Evolutionary conservation across 2,888 invertebrate genomes (phyloP).

Genomic region (Drosophila diplacantha): DNA sequence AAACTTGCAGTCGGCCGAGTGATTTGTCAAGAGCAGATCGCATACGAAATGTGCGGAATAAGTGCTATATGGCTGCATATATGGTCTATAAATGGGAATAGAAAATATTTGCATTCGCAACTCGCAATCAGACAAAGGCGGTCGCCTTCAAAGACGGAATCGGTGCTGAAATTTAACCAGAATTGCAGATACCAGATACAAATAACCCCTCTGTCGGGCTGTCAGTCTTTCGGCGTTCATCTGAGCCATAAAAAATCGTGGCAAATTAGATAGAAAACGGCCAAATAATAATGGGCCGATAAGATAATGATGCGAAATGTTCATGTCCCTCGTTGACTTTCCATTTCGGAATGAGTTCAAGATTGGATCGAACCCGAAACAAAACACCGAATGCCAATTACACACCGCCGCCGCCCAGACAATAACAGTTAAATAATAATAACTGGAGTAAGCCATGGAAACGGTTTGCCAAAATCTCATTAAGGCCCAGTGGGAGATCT

Average conservation of each 20-base stretch:
- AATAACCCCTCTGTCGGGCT: conserved; percentile 15
- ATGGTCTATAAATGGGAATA: conserved; percentile 21
- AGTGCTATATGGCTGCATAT: conserved; percentile 9
- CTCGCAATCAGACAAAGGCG: conserved; percentile 38
- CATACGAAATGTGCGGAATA: conserved; percentile 11
- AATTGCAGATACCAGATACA: conserved; percentile 49
- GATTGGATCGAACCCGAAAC: conserved; percentile 51
- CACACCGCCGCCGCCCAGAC: conserved; percentile 38
- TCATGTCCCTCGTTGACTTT: conserved; percentile 50
- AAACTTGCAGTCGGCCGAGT: conserved; percentile 34
- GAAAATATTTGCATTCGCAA: conserved; percentile 46
- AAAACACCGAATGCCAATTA: conserved; percentile 61
- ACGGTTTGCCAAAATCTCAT: conserved; percentile 58
- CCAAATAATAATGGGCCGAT: conserved; percentile 44
- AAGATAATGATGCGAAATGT: conserved; percentile 58
- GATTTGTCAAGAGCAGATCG: conserved; percentile 34
- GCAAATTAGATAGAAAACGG: conserved; percentile 42
- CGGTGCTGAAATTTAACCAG: conserved; percentile 39
- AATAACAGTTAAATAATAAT: conserved; percentile 64
- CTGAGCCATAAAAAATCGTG: conserved; percentile 54
- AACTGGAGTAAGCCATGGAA: conserved; percentile 64
- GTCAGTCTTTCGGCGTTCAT: conserved; percentile 24
- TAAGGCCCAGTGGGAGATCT: conserved; percentile 64
- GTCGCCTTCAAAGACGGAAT: conserved; percentile 59
- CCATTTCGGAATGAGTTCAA: conserved; percentile 69